Conservation (phyloP, 2,888 invertebrate genomes). For the Portevinia maculata region DNA sequence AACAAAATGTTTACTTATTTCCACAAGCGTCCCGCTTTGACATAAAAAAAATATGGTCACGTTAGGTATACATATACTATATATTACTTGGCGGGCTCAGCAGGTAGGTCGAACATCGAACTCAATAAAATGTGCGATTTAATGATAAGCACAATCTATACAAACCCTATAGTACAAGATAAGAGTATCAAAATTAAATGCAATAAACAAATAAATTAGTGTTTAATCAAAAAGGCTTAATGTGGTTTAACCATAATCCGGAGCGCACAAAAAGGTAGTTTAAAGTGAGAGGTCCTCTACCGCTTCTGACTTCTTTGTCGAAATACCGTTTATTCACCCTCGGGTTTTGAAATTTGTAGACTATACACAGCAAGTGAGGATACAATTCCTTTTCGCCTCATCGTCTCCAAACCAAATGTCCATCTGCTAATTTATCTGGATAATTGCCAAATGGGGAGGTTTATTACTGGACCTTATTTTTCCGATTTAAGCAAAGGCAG, state of each 20-base stretch:
- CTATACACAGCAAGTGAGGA: slow-evolving; percentile 13
- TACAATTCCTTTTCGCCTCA: slow-evolving; percentile 23
- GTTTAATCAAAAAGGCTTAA: slow-evolving; percentile 40
- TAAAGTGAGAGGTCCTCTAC: neutral
- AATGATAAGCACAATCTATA: neutral
- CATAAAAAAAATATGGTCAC: too few relatives aligned
- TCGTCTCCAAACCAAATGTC: slow-evolving; percentile 65
- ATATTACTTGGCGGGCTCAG: too few relatives aligned
- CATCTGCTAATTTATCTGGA: slow-evolving; percentile 82
- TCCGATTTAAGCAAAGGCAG: slow-evolving; percentile 36
- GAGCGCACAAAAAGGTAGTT: slow-evolving; percentile 20
- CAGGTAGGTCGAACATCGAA: neutral
- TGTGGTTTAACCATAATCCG: slow-evolving; percentile 49
- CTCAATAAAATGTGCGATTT: neutral
- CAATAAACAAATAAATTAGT: slow-evolving; percentile 32
- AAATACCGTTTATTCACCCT: slow-evolving; percentile 45
- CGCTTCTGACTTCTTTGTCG: slow-evolving; percentile 8
- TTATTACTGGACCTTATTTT: slow-evolving; percentile 78
- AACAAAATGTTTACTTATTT: too few relatives aligned
- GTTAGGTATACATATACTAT: too few relatives aligned
- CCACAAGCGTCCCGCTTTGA: too few relatives aligned
- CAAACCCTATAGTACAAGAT: too few relatives aligned
- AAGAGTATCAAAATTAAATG: slow-evolving; percentile 1
- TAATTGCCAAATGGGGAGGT: slow-evolving; percentile 83
- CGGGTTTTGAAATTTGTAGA: slow-evolving; percentile 1